These are phyloP conservation scores for Sympetrum striolatum DNA, from an alignment of 2,888 invertebrate species.

Conservation along the genomic window DNA sequence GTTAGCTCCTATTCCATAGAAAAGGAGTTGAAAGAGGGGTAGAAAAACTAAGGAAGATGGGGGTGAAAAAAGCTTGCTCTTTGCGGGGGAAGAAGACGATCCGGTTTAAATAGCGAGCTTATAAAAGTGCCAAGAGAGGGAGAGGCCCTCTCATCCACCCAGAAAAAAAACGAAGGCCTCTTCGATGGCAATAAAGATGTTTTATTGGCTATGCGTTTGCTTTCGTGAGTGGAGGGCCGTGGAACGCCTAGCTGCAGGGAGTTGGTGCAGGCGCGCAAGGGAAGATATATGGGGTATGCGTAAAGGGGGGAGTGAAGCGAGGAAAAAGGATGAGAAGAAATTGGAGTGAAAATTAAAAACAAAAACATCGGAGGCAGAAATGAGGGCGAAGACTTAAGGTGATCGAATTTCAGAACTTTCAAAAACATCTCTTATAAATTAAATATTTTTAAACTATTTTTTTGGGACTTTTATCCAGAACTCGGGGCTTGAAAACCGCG, in stretches of 20 bases:
- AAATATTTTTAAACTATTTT: too few species aligned
- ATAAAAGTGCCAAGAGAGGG: not conserved
- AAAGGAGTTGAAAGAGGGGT: not conserved
- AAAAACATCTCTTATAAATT: too few species aligned
- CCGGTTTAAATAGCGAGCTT: constrained; percentile 18
- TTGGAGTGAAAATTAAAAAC: not conserved
- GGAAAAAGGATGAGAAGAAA: not conserved
- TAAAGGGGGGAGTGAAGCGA: not conserved
- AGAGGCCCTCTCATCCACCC: not conserved
- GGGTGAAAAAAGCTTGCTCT: not conserved
- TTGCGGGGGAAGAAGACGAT: not conserved
- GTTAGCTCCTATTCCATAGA: not conserved
- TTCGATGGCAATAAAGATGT: constrained; percentile 41
- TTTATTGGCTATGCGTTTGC: constrained; percentile 19
- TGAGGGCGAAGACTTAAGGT: too few species aligned
- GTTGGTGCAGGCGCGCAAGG: not conserved
- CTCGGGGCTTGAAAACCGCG: too few species aligned
- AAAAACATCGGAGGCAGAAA: too few species aligned
- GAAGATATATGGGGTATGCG: not conserved
- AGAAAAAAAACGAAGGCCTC: not conserved
- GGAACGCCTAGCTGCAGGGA: not conserved
- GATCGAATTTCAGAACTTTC: too few species aligned
- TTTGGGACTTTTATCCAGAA: too few species aligned
- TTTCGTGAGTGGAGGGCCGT: not conserved
- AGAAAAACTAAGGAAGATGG: not conserved